Percentiles rank a stretch among this genome's conserved stretches.
phyloP scores from a whole-genome alignment of 2,797 vertebrate genomes.

The Morelia viridis region DNA sequence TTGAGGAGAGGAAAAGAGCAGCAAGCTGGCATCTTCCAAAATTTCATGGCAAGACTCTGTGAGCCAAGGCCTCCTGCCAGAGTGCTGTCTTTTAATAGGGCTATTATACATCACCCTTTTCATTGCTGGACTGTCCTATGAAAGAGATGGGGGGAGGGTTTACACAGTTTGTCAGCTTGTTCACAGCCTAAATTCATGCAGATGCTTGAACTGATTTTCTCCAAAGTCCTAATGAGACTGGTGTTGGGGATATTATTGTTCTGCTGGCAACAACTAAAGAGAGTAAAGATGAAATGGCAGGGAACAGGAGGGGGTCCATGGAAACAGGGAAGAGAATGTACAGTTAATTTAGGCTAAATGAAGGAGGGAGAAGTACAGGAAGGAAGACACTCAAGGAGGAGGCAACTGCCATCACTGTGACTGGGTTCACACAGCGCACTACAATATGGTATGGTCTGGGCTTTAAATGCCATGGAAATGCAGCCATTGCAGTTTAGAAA shows the following conservation, averaged over 20 bases:
- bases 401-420: constrained; percentile 38
- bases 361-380: constrained; percentile 23
- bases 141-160: constrained; percentile 58
- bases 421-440: not conserved
- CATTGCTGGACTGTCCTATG: constrained; percentile 47
- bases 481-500: not conserved
- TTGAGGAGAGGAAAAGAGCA: not conserved
- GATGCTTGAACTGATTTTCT: constrained; percentile 59
- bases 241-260: constrained; percentile 28
- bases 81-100: constrained; percentile 49
- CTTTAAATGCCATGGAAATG: not conserved
- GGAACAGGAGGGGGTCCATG: constrained; percentile 41
- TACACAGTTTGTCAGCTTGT: constrained; percentile 63
- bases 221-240: constrained; percentile 60
- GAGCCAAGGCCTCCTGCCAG: constrained; percentile 45
- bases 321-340: not conserved
- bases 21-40: constrained; percentile 16
- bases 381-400: constrained; percentile 49
- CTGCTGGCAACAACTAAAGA: constrained; percentile 54
- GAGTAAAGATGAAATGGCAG: not conserved
- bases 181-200: constrained; percentile 56
- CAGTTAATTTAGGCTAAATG: constrained; percentile 43
- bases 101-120: constrained; percentile 56
- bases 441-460: not conserved
- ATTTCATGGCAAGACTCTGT: constrained; percentile 22